Conservation (phyloP, 2,888 invertebrate genomes). For the Xestia c-nigrum region DNA sequence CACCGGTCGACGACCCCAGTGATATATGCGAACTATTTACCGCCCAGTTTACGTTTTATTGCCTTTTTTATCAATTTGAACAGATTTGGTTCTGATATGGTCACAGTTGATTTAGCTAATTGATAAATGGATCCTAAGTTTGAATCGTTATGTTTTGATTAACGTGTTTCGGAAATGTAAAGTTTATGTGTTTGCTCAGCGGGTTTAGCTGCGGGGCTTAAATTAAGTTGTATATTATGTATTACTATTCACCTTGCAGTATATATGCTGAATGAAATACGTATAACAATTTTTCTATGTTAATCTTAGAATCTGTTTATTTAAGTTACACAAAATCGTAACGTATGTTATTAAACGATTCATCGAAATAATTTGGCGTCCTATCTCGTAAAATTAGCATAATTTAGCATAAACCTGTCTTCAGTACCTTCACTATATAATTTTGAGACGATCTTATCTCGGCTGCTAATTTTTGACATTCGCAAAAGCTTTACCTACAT, state of each 20-base stretch:
- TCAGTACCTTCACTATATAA: constrained; percentile 27
- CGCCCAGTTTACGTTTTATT: constrained; percentile 67
- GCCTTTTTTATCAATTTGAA: constrained; percentile 54
- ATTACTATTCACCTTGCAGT: not conserved
- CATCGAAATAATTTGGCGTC: constrained; percentile 7
- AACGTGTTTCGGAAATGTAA: constrained; percentile 32
- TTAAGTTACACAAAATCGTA: constrained; percentile 9
- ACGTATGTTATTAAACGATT: constrained; percentile 7
- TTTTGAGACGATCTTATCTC: constrained; percentile 28
- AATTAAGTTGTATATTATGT: not conserved
- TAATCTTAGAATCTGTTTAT: not conserved
- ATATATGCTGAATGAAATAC: constrained; percentile 15
- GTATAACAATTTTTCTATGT: not conserved
- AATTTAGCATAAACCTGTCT: constrained; percentile 43
- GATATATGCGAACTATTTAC: constrained; percentile 76
- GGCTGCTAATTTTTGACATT: constrained; percentile 33
- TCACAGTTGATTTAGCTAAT: constrained; percentile 27
- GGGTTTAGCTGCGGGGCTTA: constrained; percentile 2
- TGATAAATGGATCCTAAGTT: constrained; percentile 20
- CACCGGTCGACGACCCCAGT: constrained; percentile 85
- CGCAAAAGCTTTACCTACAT: constrained; percentile 21
- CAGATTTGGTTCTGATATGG: constrained; percentile 27
- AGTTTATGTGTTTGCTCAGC: constrained; percentile 44
- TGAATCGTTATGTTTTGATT: constrained; percentile 15
- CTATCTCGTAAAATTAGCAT: constrained; percentile 37